Conservation (phyloP, 1,140 invertebrate genomes). For the Trichonephila clavata region DNA sequence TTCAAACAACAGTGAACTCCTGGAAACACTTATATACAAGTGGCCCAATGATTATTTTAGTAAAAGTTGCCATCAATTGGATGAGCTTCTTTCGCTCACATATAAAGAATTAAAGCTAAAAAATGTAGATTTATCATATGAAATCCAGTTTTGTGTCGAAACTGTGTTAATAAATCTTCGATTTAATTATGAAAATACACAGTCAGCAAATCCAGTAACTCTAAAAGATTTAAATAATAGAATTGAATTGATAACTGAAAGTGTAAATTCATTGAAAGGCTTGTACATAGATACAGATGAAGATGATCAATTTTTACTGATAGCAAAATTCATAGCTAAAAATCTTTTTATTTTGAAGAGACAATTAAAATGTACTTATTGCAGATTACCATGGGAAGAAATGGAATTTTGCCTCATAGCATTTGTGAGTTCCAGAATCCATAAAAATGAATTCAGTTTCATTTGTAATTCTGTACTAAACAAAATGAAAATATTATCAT, state of each 20-base stretch:
- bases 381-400: slow-evolving; percentile 61
- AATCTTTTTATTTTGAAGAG: slow-evolving; percentile 11
- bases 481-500: neutral
- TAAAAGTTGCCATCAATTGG: neutral
- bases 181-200: neutral
- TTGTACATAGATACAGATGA: neutral
- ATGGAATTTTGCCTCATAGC: slow-evolving; percentile 42
- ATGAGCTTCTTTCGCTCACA: slow-evolving; percentile 32
- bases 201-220: neutral
- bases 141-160: slow-evolving; percentile 39
- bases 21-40: slow-evolving; percentile 41
- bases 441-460: neutral
- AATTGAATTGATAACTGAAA: neutral
- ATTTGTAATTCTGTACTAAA: neutral
- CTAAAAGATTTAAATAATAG: neutral
- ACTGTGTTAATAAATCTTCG: slow-evolving; percentile 2
- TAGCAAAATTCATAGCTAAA: neutral
- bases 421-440: neutral
- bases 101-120: slow-evolving; percentile 61
- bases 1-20: slow-evolving; percentile 13
- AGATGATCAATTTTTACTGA: neutral
- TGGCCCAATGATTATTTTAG: slow-evolving; percentile 51
- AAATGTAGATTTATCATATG: slow-evolving; percentile 31
- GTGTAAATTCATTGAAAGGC: neutral
- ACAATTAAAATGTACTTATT: slow-evolving; percentile 37